Evolutionary conservation across 2,797 vertebrate species (phyloP).

Genomic region (Basileuterus tristriatus): DNA sequence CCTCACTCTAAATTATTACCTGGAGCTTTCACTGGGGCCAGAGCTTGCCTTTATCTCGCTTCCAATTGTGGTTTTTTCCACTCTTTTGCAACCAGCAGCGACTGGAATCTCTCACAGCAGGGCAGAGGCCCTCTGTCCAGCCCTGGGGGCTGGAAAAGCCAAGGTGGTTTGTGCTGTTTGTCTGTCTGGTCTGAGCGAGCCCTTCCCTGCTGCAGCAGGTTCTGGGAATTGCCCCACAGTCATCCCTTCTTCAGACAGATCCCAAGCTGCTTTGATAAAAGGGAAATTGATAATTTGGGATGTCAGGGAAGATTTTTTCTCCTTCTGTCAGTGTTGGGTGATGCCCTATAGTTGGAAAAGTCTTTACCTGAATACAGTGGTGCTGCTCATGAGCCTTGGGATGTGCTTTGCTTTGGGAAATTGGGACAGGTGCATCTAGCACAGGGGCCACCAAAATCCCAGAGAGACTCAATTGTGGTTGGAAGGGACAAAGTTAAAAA

Average conservation of each 20-base stretch:
- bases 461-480: not conserved
- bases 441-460: not conserved
- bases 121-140: not conserved
- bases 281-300: not conserved
- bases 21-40: not conserved
- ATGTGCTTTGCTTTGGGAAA: not conserved
- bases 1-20: not conserved
- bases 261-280: not conserved
- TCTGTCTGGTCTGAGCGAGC: not conserved
- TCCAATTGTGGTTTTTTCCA: not conserved
- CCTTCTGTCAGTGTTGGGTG: not conserved
- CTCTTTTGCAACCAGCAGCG: not conserved
- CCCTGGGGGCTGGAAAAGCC: not conserved
- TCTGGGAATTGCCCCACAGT: not conserved
- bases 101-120: not conserved
- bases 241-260: not conserved
- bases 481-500: not conserved
- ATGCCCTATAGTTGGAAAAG: fast-evolving
- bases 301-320: not conserved
- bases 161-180: not conserved
- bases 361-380: not conserved
- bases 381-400: not conserved
- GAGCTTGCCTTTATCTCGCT: not conserved
- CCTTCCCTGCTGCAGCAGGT: not conserved
- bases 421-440: not conserved